These are phyloP conservation scores for Gobionotothen gibberifrons DNA, from an alignment of 2,797 vertebrate genomes.

Conservation along the genomic window DNA sequence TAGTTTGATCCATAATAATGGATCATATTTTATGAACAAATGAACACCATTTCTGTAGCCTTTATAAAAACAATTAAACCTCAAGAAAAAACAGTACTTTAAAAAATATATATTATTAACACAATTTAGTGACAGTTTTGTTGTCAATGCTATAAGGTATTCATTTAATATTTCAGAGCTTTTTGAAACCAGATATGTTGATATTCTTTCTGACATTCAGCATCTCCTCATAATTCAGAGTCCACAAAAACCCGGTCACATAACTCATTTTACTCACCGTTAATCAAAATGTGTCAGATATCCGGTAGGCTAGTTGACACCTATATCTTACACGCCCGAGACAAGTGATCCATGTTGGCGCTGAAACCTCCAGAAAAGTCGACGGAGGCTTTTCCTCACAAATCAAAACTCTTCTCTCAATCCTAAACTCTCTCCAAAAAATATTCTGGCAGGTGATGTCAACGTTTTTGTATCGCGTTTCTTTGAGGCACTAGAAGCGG, in stretches of 20 bases:
- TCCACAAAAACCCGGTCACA: not conserved
- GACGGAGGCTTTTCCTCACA: not conserved
- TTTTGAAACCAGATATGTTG: not conserved
- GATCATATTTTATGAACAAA: not conserved
- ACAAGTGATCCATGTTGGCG: conserved; percentile 54
- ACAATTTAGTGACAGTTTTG: not conserved
- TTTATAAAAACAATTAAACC: too few relatives aligned
- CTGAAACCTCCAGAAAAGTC: conserved; percentile 23
- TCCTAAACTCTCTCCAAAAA: rapidly evolving
- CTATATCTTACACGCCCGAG: conserved; percentile 2
- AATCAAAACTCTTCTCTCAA: conserved; percentile 14
- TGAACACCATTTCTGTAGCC: not conserved
- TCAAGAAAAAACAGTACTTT: too few relatives aligned
- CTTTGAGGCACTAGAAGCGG: not conserved
- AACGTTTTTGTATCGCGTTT: not conserved
- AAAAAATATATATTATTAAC: not conserved
- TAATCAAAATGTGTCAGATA: not conserved
- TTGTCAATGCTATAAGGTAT: not conserved
- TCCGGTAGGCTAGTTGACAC: not conserved
- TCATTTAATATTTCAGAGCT: not conserved
- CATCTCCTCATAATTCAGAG: not conserved
- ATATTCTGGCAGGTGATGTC: rapidly evolving
- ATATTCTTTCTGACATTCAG: not conserved
- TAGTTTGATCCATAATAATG: not conserved
- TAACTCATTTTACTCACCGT: conserved; percentile 25